Base-by-base conservation (phyloP, 2,888 invertebrate genomes). In the Platycnemis pennipes region DNA sequence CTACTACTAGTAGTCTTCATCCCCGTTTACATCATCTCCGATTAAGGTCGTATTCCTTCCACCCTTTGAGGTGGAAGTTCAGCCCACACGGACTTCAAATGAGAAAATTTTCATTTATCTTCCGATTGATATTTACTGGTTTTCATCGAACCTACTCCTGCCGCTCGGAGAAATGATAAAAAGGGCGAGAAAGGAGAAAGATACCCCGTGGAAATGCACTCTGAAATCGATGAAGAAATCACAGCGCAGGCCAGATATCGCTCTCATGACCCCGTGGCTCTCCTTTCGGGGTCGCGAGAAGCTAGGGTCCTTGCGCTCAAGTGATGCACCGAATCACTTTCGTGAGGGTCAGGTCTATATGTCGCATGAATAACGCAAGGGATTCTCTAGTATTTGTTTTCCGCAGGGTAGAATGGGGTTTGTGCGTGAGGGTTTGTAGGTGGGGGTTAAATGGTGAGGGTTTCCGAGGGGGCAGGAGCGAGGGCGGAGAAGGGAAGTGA, bases 181-280 rank as follows among this genome's bases (percentile, higher is more conserved):
- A 37, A 77, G 11, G 26, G 26, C 16, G 37, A 77, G 11, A 8
- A 5, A 4, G 77, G 31, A 77, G 37, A 37, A 69, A 49, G 69
- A 5, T n/a, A 77, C 37, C 13, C 77, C 77, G 77, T 11, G 77
- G 77, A n/a, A 77, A 77, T 77, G 77, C 31, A 11, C 37, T 2
- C 8, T 16, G 16, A 77, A 77, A 77, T 77, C 77, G 77, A 77
- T 77, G 77, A 77, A 77, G 77, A 77, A 77, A 77, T 77, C 31
- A 77, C 77, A 77, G 37, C 77, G 77, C 77, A 16, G 77, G n/a
- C n/a, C n/a, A 31, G 13, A 8, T 63, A 63, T 63, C 77, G n/a
- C 77, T 0, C 77, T 77, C 77, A 77, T 77, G 77, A 77, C 77
- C 77, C 77, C 31, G 77, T 77, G 31, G 77, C 77, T 77, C 77